phyloP scores from a whole-genome alignment of 2,888 invertebrate species.

The Schizaphis graminum region DNA sequence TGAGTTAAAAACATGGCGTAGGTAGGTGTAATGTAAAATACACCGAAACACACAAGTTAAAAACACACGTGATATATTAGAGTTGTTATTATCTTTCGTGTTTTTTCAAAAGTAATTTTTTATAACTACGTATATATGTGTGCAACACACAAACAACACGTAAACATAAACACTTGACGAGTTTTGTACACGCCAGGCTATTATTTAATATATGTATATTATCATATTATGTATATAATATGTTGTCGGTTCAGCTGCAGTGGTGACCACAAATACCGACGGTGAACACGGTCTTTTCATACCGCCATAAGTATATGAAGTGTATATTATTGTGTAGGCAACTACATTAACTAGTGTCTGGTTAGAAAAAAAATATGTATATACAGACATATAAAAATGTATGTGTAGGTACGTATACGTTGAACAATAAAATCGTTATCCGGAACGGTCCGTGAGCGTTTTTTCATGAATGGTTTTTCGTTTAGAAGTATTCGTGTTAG shows the following conservation, averaged over 20 bases:
- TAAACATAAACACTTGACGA: constrained; percentile 52
- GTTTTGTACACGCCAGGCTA: constrained; percentile 37
- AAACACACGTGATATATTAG: constrained; percentile 34
- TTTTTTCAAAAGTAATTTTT: constrained; percentile 50
- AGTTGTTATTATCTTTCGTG: constrained; percentile 32
- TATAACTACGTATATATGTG: constrained; percentile 8
- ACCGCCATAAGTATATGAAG: constrained; percentile 48
- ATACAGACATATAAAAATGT: background rate
- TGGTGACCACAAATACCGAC: constrained; percentile 45
- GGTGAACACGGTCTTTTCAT: constrained; percentile 44
- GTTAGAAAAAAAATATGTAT: constrained; percentile 37
- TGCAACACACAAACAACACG: background rate
- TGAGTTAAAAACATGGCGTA: background rate
- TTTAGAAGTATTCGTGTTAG: constrained; percentile 19
- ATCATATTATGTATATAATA: constrained; percentile 6
- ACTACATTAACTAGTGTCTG: constrained; percentile 54
- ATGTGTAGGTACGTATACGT: background rate
- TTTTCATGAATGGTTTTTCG: constrained; percentile 58
- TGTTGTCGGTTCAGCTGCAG: constrained; percentile 37
- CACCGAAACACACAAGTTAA: background rate
- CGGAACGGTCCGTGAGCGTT: constrained; percentile 55
- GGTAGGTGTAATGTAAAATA: background rate
- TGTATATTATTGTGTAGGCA: constrained; percentile 46
- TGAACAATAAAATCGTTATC: constrained; percentile 62
- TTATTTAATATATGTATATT: constrained; percentile 39